phyloP scores from a whole-genome alignment of 2,113 vertebrate genomes.

The Atlantisia rogersi region DNA sequence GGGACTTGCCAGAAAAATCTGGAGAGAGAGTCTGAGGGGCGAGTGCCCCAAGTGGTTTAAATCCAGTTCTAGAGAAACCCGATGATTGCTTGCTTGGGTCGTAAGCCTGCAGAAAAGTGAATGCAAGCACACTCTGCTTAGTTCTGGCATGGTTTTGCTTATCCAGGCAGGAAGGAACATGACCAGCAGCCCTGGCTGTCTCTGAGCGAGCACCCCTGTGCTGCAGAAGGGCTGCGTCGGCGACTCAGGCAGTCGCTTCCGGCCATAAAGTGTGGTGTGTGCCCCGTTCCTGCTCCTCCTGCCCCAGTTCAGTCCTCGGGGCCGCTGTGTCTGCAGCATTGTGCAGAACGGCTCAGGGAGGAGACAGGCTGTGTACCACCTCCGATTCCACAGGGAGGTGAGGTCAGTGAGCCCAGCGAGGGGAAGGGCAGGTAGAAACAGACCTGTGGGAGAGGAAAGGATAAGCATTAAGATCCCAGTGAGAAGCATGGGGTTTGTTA shows the following conservation, averaged over 20 bases:
- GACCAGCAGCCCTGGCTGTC: background rate
- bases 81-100: background rate
- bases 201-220: fast-evolving
- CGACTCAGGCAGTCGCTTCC: background rate
- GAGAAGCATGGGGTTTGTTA: background rate
- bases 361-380: background rate
- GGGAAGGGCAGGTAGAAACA: background rate
- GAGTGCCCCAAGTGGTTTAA: background rate
- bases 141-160: background rate
- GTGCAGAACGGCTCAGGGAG: background rate
- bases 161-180: background rate
- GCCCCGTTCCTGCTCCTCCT: fast-evolving
- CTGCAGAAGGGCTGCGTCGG: background rate
- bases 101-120: background rate
- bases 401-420: fast-evolving
- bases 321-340: fast-evolving
- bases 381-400: background rate
- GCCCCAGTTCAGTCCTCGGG: fast-evolving
- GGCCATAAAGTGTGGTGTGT: background rate
- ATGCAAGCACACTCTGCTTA: background rate
- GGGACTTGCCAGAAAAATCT: background rate
- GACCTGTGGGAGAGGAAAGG: background rate
- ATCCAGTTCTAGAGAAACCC: background rate
- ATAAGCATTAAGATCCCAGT: background rate
- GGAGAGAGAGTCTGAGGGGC: background rate